Evolutionary conservation across 2,888 invertebrate genomes (phyloP).

Genomic region (Cantharis rustica): DNA sequence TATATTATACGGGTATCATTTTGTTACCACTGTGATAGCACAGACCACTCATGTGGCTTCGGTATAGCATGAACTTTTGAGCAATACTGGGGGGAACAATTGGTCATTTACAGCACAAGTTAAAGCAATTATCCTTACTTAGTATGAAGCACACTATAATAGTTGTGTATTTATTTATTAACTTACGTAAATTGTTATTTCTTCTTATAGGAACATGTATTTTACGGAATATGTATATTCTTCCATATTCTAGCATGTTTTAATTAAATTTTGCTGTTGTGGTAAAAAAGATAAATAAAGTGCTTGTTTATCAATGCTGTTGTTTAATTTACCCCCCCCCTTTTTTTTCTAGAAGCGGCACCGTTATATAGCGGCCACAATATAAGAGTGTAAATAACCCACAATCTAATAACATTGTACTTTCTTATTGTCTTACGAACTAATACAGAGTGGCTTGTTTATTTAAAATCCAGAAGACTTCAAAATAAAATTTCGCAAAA

Average conservation of each 20-base stretch:
- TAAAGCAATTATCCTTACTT: slow-evolving; percentile 25
- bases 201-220: slow-evolving; percentile 26
- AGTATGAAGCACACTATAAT: slow-evolving; percentile 29
- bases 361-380: too few species aligned
- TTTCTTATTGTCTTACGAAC: too few species aligned
- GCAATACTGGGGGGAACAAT: slow-evolving; percentile 32
- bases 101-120: slow-evolving; percentile 26
- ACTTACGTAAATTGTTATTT: slow-evolving; percentile 24
- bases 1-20: slow-evolving; percentile 25
- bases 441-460: too few species aligned
- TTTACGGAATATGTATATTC: slow-evolving; percentile 18
- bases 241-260: slow-evolving; percentile 22
- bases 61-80: slow-evolving; percentile 21
- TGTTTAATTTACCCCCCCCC: background rate
- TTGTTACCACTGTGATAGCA: slow-evolving; percentile 32
- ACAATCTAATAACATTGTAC: too few species aligned
- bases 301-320: slow-evolving; percentile 24
- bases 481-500: too few species aligned
- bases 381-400: too few species aligned
- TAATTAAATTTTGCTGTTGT: slow-evolving; percentile 27
- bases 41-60: slow-evolving; percentile 27
- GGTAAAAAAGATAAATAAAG: slow-evolving; percentile 22
- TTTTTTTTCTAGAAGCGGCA: too few species aligned
- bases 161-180: slow-evolving; percentile 18
- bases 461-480: too few species aligned